Base-by-base conservation (phyloP, 2,888 invertebrate genomes). In the Epirrhoe tristata region DNA sequence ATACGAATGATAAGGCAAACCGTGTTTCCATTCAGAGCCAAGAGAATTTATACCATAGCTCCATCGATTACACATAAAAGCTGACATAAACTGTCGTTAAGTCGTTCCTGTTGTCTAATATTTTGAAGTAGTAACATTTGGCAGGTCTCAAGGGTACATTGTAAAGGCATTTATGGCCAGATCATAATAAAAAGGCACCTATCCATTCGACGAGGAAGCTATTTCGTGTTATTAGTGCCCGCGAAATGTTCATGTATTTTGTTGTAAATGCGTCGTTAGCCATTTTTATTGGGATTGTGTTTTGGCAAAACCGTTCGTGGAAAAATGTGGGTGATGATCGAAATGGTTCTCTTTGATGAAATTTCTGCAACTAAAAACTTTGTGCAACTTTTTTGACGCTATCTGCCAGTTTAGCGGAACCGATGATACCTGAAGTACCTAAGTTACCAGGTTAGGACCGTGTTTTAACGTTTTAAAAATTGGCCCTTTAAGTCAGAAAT, bases 41-140 rank as follows among this genome's bases (percentile, higher is more conserved):
- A 24, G 52, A 52, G n/a, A 58, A 36, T 56, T 58, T 64, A 66
- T 53, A 32, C 71, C 67, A 73, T 75, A 75, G 74, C 75, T 65
- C 66, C 66, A 83, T 82, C 79, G 81, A 83, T 84, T 81, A 74
- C 69, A 77, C 72, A 76, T 84, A 83, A 84, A 24, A 77, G 74
- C 77, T 78, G 80, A 78, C 78, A 78, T 76, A 78, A 79, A 75
- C 75, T 76, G 43, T 65, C 32, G 56, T 53, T 53, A 56, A 7
- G 31, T 31, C 17, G 34, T 12, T 14, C 24, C 52, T 57, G 60
- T 75, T 78, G 73, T 70, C 60, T 70, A 64, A 70, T 68, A 70
- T 69, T 61, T 66, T 65, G 65, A 65, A 65, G 65, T 57, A 59
- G 51, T 73, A 70, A 70, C 70, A 71, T 72, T 76, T 72, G 58